Evolutionary conservation across 2,797 vertebrate genomes (phyloP), one percentile per base, ranked within the genome.

Genomic region (Jordanella pulchra): DNA sequence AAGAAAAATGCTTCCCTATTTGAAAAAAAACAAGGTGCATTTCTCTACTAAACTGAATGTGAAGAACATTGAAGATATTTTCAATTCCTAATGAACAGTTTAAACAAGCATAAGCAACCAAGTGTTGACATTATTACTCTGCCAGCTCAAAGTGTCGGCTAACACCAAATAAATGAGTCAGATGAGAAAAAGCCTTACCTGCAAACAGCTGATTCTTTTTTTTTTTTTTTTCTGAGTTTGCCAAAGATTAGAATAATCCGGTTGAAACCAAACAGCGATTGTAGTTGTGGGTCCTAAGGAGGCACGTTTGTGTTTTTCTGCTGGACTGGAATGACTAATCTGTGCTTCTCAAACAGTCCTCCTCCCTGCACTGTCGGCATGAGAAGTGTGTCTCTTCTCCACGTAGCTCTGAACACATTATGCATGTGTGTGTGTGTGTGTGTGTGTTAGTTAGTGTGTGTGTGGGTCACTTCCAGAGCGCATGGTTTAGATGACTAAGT

Each of bases 131-230:
- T 13, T 7, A 30, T 3, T 67, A 28, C 30, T 68, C 27, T 71
- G 3, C 51, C 25, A 54, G 47, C 15, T 30, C 35, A 45, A 10
- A 0, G 27, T 35, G 25, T 69, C 50, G n/a, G 15, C 6, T 54
- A 25, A 27, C 7, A 23, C 12, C 15, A 18, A 15, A 0, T 50
- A 45, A 76, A 71, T 32, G 14, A 2, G 5, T 21, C 4, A 53
- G 78, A 30, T 27, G 12, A 7, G 0, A 28, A 50, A 71, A 60
- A 28, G 47, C 73, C 86, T 83, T 90, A 92, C 89, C 91, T 73
- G 61, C 11, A 65, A 10, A 67, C 1, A 72, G 27, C 39, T 23
- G 53, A 6, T 14, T 39, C 39, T n/a, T 21, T 32, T 18, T 14
- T 30, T 15, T 39, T 28, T 70, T 2, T 70, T 65, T 30, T 5